Percentiles rank a stretch among this genome's conserved stretches.
Conservation (phyloP, 2,888 invertebrate genomes). For the Parascotia fuliginaria region DNA sequence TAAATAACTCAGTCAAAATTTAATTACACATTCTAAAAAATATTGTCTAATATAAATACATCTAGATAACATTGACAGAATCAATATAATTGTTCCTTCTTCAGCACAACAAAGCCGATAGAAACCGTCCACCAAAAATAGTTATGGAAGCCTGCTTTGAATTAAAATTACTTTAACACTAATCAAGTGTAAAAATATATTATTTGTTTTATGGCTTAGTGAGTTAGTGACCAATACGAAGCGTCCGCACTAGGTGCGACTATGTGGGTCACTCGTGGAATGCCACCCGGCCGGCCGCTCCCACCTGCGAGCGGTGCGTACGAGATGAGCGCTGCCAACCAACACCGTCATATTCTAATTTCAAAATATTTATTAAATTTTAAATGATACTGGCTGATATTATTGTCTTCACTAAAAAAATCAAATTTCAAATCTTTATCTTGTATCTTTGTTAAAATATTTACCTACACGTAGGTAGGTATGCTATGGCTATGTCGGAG, state of each 20-base stretch:
- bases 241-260: constrained; percentile 45
- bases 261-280: constrained; percentile 82
- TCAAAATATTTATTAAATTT: constrained; percentile 16
- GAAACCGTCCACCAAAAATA: not conserved
- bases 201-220: not conserved
- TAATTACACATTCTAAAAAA: no score
- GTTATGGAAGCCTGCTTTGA: not conserved
- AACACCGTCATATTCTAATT: constrained; percentile 44
- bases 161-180: not conserved
- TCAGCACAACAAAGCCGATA: not conserved
- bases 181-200: no score
- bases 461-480: no score
- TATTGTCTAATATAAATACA: no score
- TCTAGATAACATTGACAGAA: no score
- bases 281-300: constrained; percentile 79
- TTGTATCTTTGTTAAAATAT: no score
- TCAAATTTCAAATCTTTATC: no score
- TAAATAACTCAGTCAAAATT: no score
- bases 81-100: not conserved
- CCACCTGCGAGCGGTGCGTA: constrained; percentile 65
- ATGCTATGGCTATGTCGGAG: no score
- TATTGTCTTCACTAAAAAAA: not conserved
- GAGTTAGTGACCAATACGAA: constrained; percentile 31
- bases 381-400: not conserved
- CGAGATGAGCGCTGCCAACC: constrained; percentile 48